Evolutionary conservation across 2,888 invertebrate species (phyloP), one percentile per base, ranked within the genome.

Genomic region (Mechanitis messenoides): DNA sequence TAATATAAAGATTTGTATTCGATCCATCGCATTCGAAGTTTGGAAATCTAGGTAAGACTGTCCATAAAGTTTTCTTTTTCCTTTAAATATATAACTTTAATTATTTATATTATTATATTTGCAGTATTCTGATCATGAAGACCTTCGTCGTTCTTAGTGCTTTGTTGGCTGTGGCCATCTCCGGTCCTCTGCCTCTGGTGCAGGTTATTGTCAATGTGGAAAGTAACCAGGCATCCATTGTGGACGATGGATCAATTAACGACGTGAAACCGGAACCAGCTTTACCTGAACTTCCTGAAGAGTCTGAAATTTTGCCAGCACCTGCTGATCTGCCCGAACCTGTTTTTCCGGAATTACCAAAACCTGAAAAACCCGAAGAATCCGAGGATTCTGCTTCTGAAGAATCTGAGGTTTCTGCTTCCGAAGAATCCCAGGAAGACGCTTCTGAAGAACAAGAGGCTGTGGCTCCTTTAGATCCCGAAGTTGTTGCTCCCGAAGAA

Each of bases 151-250:
- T 74, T 60, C 57, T 83, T 38, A 68, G 77, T 63, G 80, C 79
- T 65, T 59, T 83, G 45, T 62, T 78, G 73, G 82, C 80, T 20
- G 70, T 83, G 58, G 77, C 78, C 33, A 72, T 71, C 33, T 81
- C 81, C 67, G 74, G 74, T 60, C 81, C 82, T 3, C 65, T 79
- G 70, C 81, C 81, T 3, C 64, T 82, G 53, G 82, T 83, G 70
- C 73, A 74, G 63, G 68, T 72, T 53, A 75, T 81, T 65, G 75
- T 84, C 50, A 83, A 82, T 70, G 68, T 82, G n/a, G 75, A 79
- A 50, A 75, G 9, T 9, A 11, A 9, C 42, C 42, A 42, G 42
- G 31, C 72, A 72, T 9, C 45, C 45, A 47, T 31, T 42, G 47
- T 55, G 28, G 47, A 56, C 33, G 33, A 50, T 2, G 50, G 2